phyloP scores from a whole-genome alignment of 2,113 vertebrate species.

The Catharus bicknelli region DNA sequence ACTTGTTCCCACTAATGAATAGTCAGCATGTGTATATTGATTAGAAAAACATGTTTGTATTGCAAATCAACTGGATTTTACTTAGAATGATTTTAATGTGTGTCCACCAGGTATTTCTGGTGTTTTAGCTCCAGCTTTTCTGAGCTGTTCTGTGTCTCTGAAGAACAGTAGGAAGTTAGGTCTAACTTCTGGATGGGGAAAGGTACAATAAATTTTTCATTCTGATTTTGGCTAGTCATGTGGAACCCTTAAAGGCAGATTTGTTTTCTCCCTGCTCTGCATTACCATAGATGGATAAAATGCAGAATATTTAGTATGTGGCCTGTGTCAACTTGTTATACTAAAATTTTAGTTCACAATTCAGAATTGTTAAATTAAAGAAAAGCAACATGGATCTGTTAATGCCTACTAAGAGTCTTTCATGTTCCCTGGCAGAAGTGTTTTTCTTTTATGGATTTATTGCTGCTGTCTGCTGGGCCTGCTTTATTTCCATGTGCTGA shows the following conservation, averaged over 20 bases:
- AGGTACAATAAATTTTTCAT: background rate
- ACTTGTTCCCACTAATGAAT: background rate
- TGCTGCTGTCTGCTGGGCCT: background rate
- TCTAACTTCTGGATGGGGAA: background rate
- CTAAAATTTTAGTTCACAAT: background rate
- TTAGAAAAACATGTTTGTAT: background rate
- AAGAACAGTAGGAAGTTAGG: background rate
- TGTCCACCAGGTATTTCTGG: background rate
- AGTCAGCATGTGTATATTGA: accelerated
- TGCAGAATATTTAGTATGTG: background rate
- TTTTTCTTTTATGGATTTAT: constrained; percentile 18
- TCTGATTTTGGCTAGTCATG: background rate
- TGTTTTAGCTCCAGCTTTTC: background rate
- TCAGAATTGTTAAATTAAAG: background rate
- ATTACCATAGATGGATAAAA: background rate
- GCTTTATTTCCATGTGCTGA: background rate
- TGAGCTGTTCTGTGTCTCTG: background rate
- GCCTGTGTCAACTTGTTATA: background rate
- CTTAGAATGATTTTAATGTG: background rate
- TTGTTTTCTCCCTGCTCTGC: background rate
- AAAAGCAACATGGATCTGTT: background rate
- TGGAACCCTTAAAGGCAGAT: background rate
- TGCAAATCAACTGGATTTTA: background rate
- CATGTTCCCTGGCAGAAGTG: background rate
- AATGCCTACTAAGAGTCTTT: constrained; percentile 12